Percentiles rank a stretch among this genome's conserved stretches.
These are phyloP conservation scores for Corythoichthys intestinalis DNA, from an alignment of 2,113 vertebrate species.

Conservation along the genomic window DNA sequence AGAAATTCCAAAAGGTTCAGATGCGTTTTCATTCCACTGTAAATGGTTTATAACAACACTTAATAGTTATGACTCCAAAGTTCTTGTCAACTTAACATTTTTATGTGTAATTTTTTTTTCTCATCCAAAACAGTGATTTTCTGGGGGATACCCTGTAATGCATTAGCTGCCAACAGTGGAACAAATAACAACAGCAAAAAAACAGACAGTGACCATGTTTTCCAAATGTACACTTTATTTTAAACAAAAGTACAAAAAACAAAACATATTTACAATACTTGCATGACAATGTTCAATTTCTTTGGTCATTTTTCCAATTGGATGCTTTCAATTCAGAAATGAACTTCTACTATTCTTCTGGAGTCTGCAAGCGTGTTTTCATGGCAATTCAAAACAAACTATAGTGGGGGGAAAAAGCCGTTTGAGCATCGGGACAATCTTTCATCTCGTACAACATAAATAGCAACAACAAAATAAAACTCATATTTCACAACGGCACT, in stretches of 20 bases:
- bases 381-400: constrained; percentile 34
- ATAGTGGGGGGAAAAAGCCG: constrained; percentile 1
- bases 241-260: constrained; percentile 89
- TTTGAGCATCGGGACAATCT: constrained; percentile 38
- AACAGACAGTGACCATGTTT: constrained; percentile 28
- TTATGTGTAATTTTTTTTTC: too few species aligned
- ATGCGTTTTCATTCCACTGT: too few species aligned
- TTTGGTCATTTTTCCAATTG: constrained; percentile 93
- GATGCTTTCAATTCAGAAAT: constrained; percentile 54
- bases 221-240: constrained; percentile 91
- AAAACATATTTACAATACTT: constrained; percentile 94
- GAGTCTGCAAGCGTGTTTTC: constrained; percentile 53
- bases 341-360: constrained; percentile 29
- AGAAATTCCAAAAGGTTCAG: too few species aligned
- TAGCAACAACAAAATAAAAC: constrained; percentile 54
- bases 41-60: too few species aligned
- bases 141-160: too few species aligned
- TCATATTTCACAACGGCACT: constrained; percentile 58
- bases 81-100: too few species aligned
- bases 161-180: background rate
- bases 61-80: too few species aligned
- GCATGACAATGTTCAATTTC: constrained; percentile 78
- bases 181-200: background rate
- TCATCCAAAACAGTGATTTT: too few species aligned
- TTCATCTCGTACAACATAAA: constrained; percentile 61